Base-by-base conservation (phyloP, 1,140 invertebrate species). In the Macrosteles quadrilineatus region DNA sequence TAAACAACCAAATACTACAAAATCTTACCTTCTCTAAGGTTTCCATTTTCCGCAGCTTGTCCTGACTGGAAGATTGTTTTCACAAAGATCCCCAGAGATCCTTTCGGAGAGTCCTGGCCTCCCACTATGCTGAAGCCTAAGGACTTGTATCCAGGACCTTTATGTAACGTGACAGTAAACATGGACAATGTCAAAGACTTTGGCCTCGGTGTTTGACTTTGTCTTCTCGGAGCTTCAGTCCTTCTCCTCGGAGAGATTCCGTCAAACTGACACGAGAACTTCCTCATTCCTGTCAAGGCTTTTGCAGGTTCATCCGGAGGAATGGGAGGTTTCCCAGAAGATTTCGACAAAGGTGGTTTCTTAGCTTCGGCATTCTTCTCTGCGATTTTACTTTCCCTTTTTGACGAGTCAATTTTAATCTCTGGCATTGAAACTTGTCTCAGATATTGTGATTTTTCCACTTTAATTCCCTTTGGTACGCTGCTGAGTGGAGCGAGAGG, bases 61-160 rank as follows among this genome's bases (percentile, higher is more conserved):
- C 95, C 94, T 76, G 88, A 86, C 12, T 92, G 88, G 79, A 96
- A 88, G 69, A 97, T 93, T 66, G 93, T 93, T 80, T 96, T 94
- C 29, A 97, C 92, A 80, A 94, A 96, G 76, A 97, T 96, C 32
- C 90, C 83, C 78, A 96, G 89, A 73, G 88, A 90, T 70, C 94
- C 94, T 81, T 91, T 89, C 0, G 94, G 91, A 23, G 93, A 95
- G 79, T 97, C 94, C 65, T 87, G 85, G 32, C 95, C 95, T 9
- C 95, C 95, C 0, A 97, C 95, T 73, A 97, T 95, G 57, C 92
- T 95, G 77, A 97, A 97, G 6, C 95, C 95, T 25, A 97, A 82
- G 0, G 91, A 92, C 78, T 94, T 95, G 75, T 91, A 91, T 2
- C 91, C 91, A 1, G 87, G 85, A 2, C 93, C 93, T 78, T 96